These are phyloP conservation scores for Hypotaenidia okinawae DNA, from an alignment of 2,797 vertebrate species.

Conservation along the genomic window DNA sequence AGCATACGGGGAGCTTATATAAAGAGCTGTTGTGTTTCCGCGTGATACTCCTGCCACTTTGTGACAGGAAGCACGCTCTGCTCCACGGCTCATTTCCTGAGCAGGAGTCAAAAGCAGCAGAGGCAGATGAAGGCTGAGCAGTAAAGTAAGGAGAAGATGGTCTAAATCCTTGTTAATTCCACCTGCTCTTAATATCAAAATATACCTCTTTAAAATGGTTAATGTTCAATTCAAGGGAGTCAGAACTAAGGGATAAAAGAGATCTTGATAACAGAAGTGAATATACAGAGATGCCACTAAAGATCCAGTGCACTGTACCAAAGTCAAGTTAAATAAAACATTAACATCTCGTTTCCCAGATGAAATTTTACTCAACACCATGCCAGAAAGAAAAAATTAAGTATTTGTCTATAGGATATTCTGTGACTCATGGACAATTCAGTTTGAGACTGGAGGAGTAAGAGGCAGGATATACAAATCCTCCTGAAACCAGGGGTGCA, in stretches of 20 bases:
- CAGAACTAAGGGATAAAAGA: background rate
- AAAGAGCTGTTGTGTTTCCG: background rate
- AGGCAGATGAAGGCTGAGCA: background rate
- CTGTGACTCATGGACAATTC: background rate
- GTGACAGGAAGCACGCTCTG: background rate
- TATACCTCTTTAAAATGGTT: background rate
- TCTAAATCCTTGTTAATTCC: background rate
- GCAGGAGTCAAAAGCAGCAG: background rate
- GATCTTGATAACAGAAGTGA: background rate
- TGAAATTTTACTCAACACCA: background rate
- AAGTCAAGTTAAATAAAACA: background rate
- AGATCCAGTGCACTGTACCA: background rate
- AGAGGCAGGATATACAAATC: background rate
- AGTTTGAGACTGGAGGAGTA: background rate
- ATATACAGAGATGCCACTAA: background rate
- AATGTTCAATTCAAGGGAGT: background rate
- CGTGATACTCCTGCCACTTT: rapidly evolving
- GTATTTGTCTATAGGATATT: background rate
- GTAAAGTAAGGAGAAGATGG: background rate
- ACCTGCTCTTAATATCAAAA: background rate
- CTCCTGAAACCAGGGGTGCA: background rate
- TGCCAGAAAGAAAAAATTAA: background rate
- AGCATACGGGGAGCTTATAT: background rate
- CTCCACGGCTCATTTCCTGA: background rate
- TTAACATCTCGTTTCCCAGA: background rate